Evolutionary conservation across 64 coral and sea anemone species (phyloP), one percentile per base, ranked within the genome.

Genomic region (Dendronephthya gigantea): DNA sequence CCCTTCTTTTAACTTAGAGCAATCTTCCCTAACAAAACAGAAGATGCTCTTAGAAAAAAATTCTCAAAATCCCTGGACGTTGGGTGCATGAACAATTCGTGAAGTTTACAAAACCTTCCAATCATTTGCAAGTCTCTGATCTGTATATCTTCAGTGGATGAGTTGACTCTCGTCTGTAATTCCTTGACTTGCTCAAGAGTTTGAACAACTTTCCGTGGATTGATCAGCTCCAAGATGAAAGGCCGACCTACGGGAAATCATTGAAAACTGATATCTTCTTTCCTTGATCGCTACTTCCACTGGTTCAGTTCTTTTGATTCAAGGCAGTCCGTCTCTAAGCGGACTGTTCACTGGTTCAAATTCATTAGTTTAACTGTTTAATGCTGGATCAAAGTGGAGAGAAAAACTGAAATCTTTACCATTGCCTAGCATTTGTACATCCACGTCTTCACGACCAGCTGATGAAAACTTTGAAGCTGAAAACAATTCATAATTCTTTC

Each of bases 401-500:
- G 22, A 66, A 66, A 7, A 3, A 30, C 58, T 66, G 15, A 69
- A 49, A 56, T 85, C 40, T 29, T 90, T 87, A 97, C 94, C 94
- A 56, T 39, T 91, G 82, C 94, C 94, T 29, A 97, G 84, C 94
- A 97, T 97, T 13, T 84, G 69, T 0, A 97, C 94, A 87, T 97
- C 94, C 58, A 97, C 40, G 79, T 97, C 94, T 82, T 97, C 94
- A 43, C 94, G 86, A 49, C 94, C 94, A 47, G 91, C 91, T 12
- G 94, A 97, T 51, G 94, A 93, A 85, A 97, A 97, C 48, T 82
- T 93, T 91, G 82, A 9, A 36, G 84, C 38, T 85, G 74, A 51
- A 84, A 74, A 9, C 22, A 1, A 7, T 4, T 72, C 74, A 35
- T 31, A 36, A 81, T 49, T 82, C 22, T 15, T 36, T 40, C 6